A percentile compares a stretch with the other conserved stretches of the same genome.
Evolutionary conservation across 2,797 vertebrate species (phyloP).

Genomic region (Apogon talboti): DNA sequence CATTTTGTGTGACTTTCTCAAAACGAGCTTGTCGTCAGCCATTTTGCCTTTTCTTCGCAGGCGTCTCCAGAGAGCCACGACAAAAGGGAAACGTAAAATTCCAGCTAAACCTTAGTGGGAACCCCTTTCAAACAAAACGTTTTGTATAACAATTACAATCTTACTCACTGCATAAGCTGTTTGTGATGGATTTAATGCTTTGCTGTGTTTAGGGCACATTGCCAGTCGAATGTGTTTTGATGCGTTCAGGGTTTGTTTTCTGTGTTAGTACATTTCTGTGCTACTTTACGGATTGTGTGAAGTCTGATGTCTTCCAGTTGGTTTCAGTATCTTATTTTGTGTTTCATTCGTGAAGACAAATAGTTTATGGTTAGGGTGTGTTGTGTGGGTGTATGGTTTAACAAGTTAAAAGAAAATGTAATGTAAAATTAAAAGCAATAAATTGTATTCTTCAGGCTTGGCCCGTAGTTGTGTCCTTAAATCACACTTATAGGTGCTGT

Average conservation of each 20-base stretch:
- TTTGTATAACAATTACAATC: neutral
- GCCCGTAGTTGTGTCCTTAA: too few relatives aligned
- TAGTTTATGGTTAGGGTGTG: too few relatives aligned
- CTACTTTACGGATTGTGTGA: neutral
- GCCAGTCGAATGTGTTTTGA: neutral
- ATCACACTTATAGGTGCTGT: too few relatives aligned
- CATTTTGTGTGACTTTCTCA: slow-evolving; percentile 81
- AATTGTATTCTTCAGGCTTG: too few relatives aligned
- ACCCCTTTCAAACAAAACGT: neutral
- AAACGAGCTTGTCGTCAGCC: slow-evolving; percentile 70
- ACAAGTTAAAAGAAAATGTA: too few relatives aligned
- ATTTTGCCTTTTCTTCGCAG: slow-evolving; percentile 71
- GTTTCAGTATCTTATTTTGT: too few relatives aligned
- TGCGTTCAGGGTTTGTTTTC: neutral
- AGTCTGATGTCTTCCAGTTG: too few relatives aligned
- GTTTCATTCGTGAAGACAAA: too few relatives aligned
- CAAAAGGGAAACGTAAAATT: neutral
- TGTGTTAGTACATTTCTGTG: neutral
- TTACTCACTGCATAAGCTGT: neutral
- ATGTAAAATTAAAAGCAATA: too few relatives aligned
- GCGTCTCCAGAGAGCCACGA: slow-evolving; percentile 20
- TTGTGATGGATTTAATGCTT: neutral
- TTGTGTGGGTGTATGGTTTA: too few relatives aligned
- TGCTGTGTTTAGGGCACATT: neutral
- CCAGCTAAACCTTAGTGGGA: neutral